Evolutionary conservation across 2,888 invertebrate species (phyloP).

Genomic region (Craniophora ligustri): DNA sequence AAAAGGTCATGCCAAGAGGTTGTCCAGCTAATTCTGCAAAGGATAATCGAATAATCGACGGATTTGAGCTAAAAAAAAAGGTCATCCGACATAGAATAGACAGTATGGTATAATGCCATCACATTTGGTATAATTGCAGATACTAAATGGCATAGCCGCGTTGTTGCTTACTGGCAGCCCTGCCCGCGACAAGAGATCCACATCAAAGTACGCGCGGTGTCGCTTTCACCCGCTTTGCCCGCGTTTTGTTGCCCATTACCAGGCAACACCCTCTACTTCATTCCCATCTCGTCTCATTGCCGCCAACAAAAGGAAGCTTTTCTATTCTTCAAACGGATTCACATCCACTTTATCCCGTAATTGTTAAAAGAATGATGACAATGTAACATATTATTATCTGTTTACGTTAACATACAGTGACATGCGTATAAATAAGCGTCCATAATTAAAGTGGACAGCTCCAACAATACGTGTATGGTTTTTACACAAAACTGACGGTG

Average conservation of each 20-base stretch:
- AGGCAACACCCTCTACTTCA: slow-evolving; percentile 5
- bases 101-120: too few species aligned
- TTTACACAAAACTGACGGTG: background rate
- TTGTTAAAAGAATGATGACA: slow-evolving; percentile 1
- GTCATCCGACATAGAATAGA: too few species aligned
- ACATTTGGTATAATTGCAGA: too few species aligned
- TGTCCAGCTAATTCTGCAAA: too few species aligned
- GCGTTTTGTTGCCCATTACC: slow-evolving; percentile 31
- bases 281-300: slow-evolving; percentile 11
- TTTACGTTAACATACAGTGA: slow-evolving; percentile 1
- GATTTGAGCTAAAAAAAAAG: too few species aligned
- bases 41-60: too few species aligned
- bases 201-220: slow-evolving; percentile 18
- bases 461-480: slow-evolving; percentile 15
- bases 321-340: background rate
- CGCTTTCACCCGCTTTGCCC: background rate
- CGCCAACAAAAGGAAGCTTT: background rate
- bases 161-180: too few species aligned
- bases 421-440: slow-evolving; percentile 5
- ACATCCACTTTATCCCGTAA: slow-evolving; percentile 1
- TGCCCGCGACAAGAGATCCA: background rate
- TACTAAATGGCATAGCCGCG: too few species aligned
- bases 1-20: too few species aligned
- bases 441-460: slow-evolving; percentile 12
- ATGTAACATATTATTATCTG: too few species aligned